phyloP scores from a whole-genome alignment of 2,888 invertebrate species.

The Gortyna flavago region DNA sequence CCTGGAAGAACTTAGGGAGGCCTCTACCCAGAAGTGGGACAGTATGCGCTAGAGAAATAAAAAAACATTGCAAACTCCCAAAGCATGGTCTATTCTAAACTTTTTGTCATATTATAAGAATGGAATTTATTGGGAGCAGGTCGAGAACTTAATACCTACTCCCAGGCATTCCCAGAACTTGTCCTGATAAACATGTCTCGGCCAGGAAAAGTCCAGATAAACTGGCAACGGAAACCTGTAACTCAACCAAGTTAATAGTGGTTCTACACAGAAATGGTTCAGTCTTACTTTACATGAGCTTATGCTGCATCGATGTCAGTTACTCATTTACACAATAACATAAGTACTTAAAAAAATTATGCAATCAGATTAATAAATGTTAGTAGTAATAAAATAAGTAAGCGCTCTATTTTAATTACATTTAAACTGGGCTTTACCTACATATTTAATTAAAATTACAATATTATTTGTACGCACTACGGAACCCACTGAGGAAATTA shows the following conservation, averaged over 20 bases:
- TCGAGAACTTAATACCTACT: background rate
- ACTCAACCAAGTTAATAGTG: slow-evolving; percentile 14
- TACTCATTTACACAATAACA: background rate
- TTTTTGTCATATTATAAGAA: background rate
- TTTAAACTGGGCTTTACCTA: background rate
- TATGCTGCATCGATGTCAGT: background rate
- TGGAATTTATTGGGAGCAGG: slow-evolving; percentile 10
- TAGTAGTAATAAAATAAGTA: slow-evolving; percentile 4
- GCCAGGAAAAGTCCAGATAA: slow-evolving; percentile 37
- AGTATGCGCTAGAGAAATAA: background rate
- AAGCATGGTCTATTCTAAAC: background rate
- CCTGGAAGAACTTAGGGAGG: background rate
- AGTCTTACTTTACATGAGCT: background rate
- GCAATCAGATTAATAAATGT: slow-evolving; percentile 2
- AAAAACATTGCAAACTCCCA: too few species aligned
- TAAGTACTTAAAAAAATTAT: too few species aligned
- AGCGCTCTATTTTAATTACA: background rate
- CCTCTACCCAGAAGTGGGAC: background rate
- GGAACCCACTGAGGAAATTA: too few species aligned
- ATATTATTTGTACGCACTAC: background rate
- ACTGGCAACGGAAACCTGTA: slow-evolving; percentile 48
- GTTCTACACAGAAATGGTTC: background rate
- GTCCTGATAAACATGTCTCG: slow-evolving; percentile 32
- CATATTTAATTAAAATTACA: slow-evolving; percentile 4
- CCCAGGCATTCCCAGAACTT: slow-evolving; percentile 28